A percentile compares a stretch with the other conserved stretches of the same genome.
Evolutionary conservation across 2,888 invertebrate species (phyloP).

Genomic region (Pelosia muscerda): DNA sequence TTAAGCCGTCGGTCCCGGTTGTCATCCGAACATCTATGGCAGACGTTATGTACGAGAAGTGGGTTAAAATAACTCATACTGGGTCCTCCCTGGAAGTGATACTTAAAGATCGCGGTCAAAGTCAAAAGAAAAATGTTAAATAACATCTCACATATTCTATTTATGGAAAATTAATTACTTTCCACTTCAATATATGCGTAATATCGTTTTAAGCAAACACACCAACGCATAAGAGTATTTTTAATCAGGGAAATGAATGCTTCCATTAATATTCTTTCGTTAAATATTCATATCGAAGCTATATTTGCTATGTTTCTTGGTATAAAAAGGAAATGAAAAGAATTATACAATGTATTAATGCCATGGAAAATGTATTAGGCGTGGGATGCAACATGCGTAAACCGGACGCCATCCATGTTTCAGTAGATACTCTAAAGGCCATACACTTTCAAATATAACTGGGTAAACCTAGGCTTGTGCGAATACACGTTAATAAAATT

Average conservation of each 20-base stretch:
- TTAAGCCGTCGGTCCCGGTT: too few relatives aligned
- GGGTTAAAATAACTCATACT: too few relatives aligned
- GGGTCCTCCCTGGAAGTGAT: too few relatives aligned
- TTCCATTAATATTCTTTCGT: not conserved
- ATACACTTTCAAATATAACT: too few relatives aligned
- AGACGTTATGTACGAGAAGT: too few relatives aligned
- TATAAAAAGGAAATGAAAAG: not conserved
- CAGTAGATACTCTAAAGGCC: too few relatives aligned
- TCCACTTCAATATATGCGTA: not conserved
- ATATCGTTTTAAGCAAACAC: not conserved
- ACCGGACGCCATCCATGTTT: too few relatives aligned
- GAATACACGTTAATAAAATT: too few relatives aligned
- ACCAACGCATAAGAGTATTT: not conserved
- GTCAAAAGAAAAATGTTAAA: not conserved
- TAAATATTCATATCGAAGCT: not conserved
- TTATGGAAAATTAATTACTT: not conserved
- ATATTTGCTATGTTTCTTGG: not conserved
- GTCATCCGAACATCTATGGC: too few relatives aligned
- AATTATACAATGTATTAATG: not conserved
- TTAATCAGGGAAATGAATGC: not conserved
- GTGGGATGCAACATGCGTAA: too few relatives aligned
- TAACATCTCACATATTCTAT: not conserved
- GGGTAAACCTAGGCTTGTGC: too few relatives aligned
- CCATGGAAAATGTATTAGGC: not conserved
- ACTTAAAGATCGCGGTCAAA: too few relatives aligned